Conservation (phyloP, 2,888 invertebrate species). For the Andrena praecox region DNA sequence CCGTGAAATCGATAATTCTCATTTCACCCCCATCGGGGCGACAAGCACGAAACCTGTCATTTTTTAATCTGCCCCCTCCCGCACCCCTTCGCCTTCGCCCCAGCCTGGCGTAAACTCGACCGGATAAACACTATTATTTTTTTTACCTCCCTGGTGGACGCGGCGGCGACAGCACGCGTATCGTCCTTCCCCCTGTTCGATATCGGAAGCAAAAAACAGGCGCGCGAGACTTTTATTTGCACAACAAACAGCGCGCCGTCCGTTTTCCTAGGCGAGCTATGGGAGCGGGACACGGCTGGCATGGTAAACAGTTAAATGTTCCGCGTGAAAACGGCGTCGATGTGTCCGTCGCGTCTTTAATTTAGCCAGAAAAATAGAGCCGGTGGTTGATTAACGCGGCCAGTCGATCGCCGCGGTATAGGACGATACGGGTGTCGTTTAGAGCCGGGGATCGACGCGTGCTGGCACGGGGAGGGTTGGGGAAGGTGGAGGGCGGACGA, state of each 20-base stretch:
- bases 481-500: not conserved
- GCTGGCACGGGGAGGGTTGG: not conserved
- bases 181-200: constrained; percentile 4
- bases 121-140: constrained; percentile 28
- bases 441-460: not conserved
- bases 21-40: not conserved
- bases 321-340: not conserved
- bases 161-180: constrained; percentile 7
- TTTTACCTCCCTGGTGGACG: not conserved
- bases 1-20: constrained; percentile 31
- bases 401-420: not conserved
- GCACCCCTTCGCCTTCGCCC: not conserved
- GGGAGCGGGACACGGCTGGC: constrained; percentile 16
- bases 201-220: constrained; percentile 35
- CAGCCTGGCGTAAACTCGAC: constrained; percentile 15
- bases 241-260: constrained; percentile 31
- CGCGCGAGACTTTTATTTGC: constrained; percentile 42
- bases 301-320: constrained; percentile 49
- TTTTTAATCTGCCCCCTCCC: not conserved
- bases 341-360: constrained; percentile 40
- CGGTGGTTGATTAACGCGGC: not conserved
- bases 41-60: not conserved
- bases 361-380: constrained; percentile 17
- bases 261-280: constrained; percentile 11
- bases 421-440: not conserved